These are phyloP conservation scores for Campoplex nolae DNA, from an alignment of 2,888 invertebrate genomes.

Conservation along the genomic window DNA sequence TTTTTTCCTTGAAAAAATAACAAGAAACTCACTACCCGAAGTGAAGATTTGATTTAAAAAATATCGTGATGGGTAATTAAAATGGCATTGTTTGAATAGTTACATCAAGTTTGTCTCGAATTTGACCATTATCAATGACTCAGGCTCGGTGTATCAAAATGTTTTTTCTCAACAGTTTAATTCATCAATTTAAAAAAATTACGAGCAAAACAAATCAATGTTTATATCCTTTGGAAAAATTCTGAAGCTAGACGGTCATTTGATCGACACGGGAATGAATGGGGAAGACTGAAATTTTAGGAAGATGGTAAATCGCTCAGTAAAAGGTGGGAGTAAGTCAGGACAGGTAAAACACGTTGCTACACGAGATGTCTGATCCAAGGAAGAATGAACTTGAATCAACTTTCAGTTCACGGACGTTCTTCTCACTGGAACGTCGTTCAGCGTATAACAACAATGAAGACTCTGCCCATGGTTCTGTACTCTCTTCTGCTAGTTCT, in stretches of 20 bases:
- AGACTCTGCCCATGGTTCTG: conserved; percentile 41
- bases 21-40: conserved; percentile 13
- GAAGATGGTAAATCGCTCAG: conserved; percentile 27
- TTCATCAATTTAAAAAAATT: background rate
- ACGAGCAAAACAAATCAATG: background rate
- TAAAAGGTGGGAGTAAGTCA: conserved; percentile 58
- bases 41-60: background rate
- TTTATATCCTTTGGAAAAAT: background rate
- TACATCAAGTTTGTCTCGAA: background rate
- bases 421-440: conserved; percentile 55
- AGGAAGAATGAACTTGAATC: conserved; percentile 70
- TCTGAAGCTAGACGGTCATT: background rate
- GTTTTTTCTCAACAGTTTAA: background rate
- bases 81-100: background rate
- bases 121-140: background rate
- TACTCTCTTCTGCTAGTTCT: conserved; percentile 48
- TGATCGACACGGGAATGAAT: background rate
- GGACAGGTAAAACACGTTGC: conserved; percentile 63
- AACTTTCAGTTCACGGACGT: conserved; percentile 73
- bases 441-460: conserved; percentile 68
- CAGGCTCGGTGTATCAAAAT: background rate
- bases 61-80: background rate
- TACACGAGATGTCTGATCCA: conserved; percentile 25
- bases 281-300: conserved; percentile 24
- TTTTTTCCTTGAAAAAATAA: background rate